Base-by-base conservation (phyloP, 2,888 invertebrate genomes). In the Rhimphoctona megacephalus region DNA sequence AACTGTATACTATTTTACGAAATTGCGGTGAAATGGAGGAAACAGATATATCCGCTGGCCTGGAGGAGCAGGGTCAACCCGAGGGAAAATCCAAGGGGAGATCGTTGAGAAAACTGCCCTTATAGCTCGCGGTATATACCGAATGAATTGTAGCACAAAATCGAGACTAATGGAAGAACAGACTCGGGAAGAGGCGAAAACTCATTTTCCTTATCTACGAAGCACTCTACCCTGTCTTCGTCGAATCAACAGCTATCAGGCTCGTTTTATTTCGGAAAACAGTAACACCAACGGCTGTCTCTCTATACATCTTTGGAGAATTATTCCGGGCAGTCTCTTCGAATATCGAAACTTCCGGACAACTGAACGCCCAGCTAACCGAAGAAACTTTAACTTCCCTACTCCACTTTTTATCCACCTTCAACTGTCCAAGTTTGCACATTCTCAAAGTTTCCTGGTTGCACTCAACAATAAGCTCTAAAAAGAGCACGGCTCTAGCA, bases 81-180 rank as follows among this genome's bases (percentile, higher is more conserved):
- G 25, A 7, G 43, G 61, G 72, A 81, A 77, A 77, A 72, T 80
- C 74, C 70, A 14, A 14, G 49, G 79, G 74, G 67, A 79, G 33
- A 64, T 30, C 30, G 11, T 46, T 14, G 72, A 72, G 66, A 77
- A 66, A 73, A 81, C 77, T 73, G 49, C 43, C 78, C 43, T 57
- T 19, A 72, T 17, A 39, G 17, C 22, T 66, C 36, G 14, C 6
- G 1, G 17, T 61, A 17, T 17, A 11, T 33, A 61, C 64, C n/a
- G 64, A 77, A 77, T 49, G n/a, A 54, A n/a, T 25, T 66, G 83
- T 69, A 64, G 46, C 14, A 49, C 67, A 78, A 86, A 81, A 86
- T 86, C 81, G 77, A 86, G 86, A 86, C 80, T 86, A 83, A 86
- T 86, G 86, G 83, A 70, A 72, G 69, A 76, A 83, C 57, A 49